phyloP scores from a whole-genome alignment of 2,797 vertebrate species.

The Myotis daubentonii region DNA sequence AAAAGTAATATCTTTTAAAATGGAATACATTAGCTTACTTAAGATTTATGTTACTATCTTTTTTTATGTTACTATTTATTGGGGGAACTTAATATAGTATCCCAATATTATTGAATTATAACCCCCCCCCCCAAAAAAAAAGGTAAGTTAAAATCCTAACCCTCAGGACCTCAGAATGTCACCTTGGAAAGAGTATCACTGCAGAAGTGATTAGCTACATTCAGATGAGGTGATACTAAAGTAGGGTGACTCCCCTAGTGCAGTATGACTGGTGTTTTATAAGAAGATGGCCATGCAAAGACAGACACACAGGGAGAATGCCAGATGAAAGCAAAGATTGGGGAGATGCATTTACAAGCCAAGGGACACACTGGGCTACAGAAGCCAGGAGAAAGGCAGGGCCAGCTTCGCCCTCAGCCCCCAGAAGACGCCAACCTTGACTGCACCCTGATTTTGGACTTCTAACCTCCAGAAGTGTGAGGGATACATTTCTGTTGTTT shows the following conservation, averaged over 20 bases:
- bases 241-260: too few species aligned
- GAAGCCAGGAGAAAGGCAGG: neutral
- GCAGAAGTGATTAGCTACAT: neutral
- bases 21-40: neutral
- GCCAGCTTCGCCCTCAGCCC: neutral
- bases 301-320: neutral
- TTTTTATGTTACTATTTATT: neutral
- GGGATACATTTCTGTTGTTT: neutral
- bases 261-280: neutral
- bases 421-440: neutral
- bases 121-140: neutral
- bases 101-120: neutral
- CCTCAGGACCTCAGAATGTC: neutral
- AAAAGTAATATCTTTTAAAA: neutral
- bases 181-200: neutral
- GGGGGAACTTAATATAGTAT: neutral
- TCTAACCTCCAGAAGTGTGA: neutral
- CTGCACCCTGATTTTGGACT: neutral
- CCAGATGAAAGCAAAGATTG: neutral
- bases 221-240: neutral
- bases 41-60: neutral
- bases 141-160: neutral
- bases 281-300: neutral
- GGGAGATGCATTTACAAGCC: neutral
- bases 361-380: fast-evolving